These are phyloP conservation scores for Beris chalybata DNA, from an alignment of 2,888 invertebrate genomes.

Conservation along the genomic window DNA sequence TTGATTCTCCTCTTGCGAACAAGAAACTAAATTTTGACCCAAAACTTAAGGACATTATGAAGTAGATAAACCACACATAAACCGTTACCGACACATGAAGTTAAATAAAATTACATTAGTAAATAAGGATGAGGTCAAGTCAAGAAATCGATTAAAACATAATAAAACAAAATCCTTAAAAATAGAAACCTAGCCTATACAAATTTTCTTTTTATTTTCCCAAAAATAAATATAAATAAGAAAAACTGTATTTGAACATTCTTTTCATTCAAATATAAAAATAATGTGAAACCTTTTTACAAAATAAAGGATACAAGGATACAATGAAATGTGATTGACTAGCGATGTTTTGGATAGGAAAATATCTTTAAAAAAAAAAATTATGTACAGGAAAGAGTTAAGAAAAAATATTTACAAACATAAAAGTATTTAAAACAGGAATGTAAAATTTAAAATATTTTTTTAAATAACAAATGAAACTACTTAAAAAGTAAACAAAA, in stretches of 20 bases:
- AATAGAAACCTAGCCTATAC: neutral
- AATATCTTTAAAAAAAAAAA: slow-evolving; percentile 1
- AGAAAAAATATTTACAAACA: slow-evolving; percentile 18
- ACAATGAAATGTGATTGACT: slow-evolving; percentile 22
- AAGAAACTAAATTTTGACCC: too few relatives aligned
- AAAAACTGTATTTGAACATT: slow-evolving; percentile 20
- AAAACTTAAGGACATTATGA: too few relatives aligned
- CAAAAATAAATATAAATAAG: slow-evolving; percentile 7
- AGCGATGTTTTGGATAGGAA: slow-evolving; percentile 20
- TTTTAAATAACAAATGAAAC: slow-evolving; percentile 23
- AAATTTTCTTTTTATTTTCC: slow-evolving; percentile 5
- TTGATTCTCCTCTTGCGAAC: too few relatives aligned
- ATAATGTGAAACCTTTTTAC: slow-evolving; percentile 18
- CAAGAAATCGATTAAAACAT: too few relatives aligned
- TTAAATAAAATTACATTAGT: slow-evolving; percentile 12
- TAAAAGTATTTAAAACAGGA: slow-evolving; percentile 18
- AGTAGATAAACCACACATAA: too few relatives aligned
- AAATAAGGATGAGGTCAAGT: slow-evolving; percentile 21
- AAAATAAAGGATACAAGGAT: slow-evolving; percentile 6
- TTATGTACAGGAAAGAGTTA: slow-evolving; percentile 30
- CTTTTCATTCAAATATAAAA: slow-evolving; percentile 19
- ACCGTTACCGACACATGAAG: neutral
- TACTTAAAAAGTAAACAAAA: slow-evolving; percentile 24
- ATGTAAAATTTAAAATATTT: slow-evolving; percentile 17
- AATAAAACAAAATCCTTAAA: neutral